These are phyloP conservation scores for Eretmocerus hayati DNA, from an alignment of 2,888 invertebrate genomes.

Conservation along the genomic window DNA sequence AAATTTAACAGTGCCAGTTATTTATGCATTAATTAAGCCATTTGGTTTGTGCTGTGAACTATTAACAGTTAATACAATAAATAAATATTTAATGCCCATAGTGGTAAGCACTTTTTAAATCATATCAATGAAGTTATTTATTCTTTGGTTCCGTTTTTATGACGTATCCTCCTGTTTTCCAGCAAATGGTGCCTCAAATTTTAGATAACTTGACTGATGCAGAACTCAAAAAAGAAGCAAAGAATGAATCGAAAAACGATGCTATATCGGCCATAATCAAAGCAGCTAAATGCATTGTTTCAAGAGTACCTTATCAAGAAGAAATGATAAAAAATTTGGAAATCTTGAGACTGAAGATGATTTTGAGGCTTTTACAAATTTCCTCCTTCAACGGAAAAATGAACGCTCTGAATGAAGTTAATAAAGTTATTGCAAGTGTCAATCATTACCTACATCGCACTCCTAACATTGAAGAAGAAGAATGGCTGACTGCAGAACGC, in stretches of 20 bases:
- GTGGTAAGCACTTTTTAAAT: slow-evolving; percentile 56
- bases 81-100: slow-evolving; percentile 87
- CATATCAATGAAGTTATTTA: too few species aligned
- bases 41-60: slow-evolving; percentile 90
- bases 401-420: slow-evolving; percentile 97
- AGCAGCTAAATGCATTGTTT: slow-evolving; percentile 82
- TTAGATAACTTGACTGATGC: slow-evolving; percentile 91
- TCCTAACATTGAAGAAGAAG: slow-evolving; percentile 70
- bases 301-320: slow-evolving; percentile 77
- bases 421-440: slow-evolving; percentile 89
- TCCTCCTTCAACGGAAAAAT: slow-evolving; percentile 98
- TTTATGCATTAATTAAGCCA: slow-evolving; percentile 77
- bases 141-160: slow-evolving; percentile 49
- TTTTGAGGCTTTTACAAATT: slow-evolving; percentile 85
- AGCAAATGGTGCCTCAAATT: slow-evolving; percentile 86
- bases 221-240: slow-evolving; percentile 90
- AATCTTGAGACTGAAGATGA: slow-evolving; percentile 94
- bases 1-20: slow-evolving; percentile 67
- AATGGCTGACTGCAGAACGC: slow-evolving; percentile 87
- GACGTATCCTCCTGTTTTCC: slow-evolving; percentile 25
- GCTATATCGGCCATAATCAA: slow-evolving; percentile 91
- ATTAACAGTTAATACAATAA: slow-evolving; percentile 81
- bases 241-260: slow-evolving; percentile 93
- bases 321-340: slow-evolving; percentile 74
- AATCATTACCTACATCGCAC: slow-evolving; percentile 79